Conservation (phyloP, 2,888 invertebrate genomes). For the Dysmachus trigonus region DNA sequence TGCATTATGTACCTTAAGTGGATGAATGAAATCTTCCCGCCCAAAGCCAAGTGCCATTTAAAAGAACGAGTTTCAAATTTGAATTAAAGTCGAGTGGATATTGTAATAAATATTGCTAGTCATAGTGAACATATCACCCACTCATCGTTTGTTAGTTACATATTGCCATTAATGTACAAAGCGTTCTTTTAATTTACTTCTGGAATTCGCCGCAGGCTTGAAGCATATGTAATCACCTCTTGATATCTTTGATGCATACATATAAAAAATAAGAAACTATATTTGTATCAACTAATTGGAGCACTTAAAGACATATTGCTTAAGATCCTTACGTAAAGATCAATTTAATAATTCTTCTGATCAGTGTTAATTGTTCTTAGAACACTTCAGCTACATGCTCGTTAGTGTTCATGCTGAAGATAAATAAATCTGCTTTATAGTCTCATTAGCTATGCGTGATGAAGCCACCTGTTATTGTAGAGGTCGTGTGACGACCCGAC, state of each 20-base stretch:
- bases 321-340: background rate
- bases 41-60: background rate
- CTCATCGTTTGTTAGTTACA: background rate
- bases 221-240: background rate
- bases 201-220: background rate
- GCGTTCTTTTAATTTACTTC: background rate
- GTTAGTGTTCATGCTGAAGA: background rate
- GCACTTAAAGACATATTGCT: background rate
- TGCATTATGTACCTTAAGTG: background rate
- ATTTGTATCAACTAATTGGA: background rate
- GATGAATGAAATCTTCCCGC: background rate
- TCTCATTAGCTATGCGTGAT: background rate
- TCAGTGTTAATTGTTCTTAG: background rate
- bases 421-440: background rate
- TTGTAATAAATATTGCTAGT: background rate
- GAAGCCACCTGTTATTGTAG: background rate
- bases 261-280: background rate
- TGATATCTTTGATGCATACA: background rate
- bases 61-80: background rate
- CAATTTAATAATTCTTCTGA: background rate
- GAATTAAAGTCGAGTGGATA: background rate
- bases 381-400: background rate
- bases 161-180: background rate
- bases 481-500: slow-evolving; percentile 5
- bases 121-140: background rate